phyloP scores from a whole-genome alignment of 37 sponge, comb jelly and placozoan species.

The Eunapius fragilis region DNA sequence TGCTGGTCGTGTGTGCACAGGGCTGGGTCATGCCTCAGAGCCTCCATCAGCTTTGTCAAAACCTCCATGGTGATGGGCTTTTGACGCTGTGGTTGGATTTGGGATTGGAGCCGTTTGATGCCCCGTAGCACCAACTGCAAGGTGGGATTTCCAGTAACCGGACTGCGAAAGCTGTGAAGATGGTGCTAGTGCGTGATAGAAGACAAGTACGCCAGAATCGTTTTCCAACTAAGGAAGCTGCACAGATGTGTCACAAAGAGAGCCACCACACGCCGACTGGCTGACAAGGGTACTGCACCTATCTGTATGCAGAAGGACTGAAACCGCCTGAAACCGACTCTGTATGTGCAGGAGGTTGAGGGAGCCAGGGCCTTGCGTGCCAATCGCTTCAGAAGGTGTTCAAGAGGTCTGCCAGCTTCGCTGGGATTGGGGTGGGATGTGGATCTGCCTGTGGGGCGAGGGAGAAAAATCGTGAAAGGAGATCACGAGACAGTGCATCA shows the following conservation, averaged over 20 bases:
- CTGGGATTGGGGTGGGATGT: background rate
- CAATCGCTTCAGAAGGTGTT: background rate
- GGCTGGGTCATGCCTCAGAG: slow-evolving; percentile 94
- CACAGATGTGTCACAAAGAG: slow-evolving; percentile 14
- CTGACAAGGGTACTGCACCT: slow-evolving; percentile 20
- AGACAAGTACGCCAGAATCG: slow-evolving; percentile 39
- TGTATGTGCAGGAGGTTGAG: slow-evolving; percentile 28
- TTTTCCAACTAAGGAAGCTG: background rate
- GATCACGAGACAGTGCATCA: slow-evolving; percentile 21
- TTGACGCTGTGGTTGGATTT: no score
- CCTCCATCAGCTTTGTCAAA: slow-evolving; percentile 44
- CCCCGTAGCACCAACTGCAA: no score
- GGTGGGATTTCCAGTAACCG: no score
- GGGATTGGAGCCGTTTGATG: no score
- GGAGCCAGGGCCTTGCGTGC: slow-evolving; percentile 3
- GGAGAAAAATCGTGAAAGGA: background rate
- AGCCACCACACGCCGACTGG: slow-evolving; percentile 11
- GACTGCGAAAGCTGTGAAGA: background rate
- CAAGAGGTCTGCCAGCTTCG: background rate
- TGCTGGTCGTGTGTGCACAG: slow-evolving; percentile 92
- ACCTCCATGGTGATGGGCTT: no score
- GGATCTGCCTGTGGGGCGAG: slow-evolving; percentile 28
- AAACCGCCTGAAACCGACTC: no score
- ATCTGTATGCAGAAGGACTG: background rate
- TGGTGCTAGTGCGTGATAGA: slow-evolving; percentile 9